Base-by-base conservation (phyloP, 1,140 invertebrate species). In the Zaprionus kolodkinae region DNA sequence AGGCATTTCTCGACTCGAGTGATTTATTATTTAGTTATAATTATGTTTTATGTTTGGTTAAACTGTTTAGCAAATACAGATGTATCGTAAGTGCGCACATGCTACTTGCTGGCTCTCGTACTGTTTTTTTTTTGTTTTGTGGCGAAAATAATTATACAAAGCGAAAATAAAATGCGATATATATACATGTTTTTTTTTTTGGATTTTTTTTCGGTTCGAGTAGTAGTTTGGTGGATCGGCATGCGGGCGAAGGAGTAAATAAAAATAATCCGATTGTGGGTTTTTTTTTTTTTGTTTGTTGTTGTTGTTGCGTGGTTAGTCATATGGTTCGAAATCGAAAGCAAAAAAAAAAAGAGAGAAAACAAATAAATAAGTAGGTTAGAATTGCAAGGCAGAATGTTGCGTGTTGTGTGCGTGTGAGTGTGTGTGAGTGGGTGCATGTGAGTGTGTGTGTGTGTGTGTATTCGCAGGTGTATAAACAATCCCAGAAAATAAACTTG, bases 71-170 rank as follows among this genome's bases (percentile, higher is more conserved):
- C 65, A 25, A 55, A 63, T 76, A 76, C 54, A 68, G 50, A 65
- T 35, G 36, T 62, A 48, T 56, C 15, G 79, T 60, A 57, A 64
- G 65, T 76, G 66, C 43, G 62, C 43, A 57, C 82, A 78, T 85
- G 85, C 85, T 89, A 85, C 43, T 89, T 89, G 77, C 25, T 80
- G 35, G 79, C 84, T 88, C 88, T 82, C 38, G 78, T 85, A 66
- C 81, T 86, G 21, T 33, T 38, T 56, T 76, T 38, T 38, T 69
- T 35, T 30, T 27, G 1, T 30, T 30, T 30, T 30, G 27, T 30
- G 36, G 36, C 11, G 7, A 45, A 15, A 45, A 45, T 45, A 35
- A 30, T 30, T n/a, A 40, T 40, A 40, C 38, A 40, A 45, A 45
- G n/a, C n/a, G 40, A 15, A 45, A 45, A 15, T 40, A 40, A 40